Conservation (phyloP, 2,888 invertebrate species). For the Kryphioiulus occultus region DNA sequence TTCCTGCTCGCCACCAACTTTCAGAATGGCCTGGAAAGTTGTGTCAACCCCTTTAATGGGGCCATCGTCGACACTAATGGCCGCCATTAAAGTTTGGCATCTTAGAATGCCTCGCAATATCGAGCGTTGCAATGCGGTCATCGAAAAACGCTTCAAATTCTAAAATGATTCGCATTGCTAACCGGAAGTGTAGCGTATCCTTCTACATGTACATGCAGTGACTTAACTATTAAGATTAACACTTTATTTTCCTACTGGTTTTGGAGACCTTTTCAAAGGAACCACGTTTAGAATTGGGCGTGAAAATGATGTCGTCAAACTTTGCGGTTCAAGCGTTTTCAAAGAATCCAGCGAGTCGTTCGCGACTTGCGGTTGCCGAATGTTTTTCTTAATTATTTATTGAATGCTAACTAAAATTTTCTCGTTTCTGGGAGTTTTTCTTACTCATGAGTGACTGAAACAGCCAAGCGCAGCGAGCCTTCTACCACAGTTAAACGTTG, state of each 20-base stretch:
- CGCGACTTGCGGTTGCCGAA: too few species aligned
- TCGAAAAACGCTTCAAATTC: neutral
- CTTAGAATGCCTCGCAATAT: constrained; percentile 5
- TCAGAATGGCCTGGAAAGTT: neutral
- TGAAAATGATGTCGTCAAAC: too few species aligned
- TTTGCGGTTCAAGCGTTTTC: too few species aligned
- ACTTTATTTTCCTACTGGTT: neutral
- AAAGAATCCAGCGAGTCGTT: too few species aligned
- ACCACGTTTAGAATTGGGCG: neutral
- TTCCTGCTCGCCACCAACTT: neutral
- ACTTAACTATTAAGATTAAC: neutral
- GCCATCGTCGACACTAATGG: neutral
- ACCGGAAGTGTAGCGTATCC: neutral
- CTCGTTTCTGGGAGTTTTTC: too few species aligned
- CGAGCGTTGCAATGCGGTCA: neutral
- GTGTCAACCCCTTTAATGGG: neutral
- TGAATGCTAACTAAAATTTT: too few species aligned
- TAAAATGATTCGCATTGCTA: neutral
- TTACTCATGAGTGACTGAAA: too few species aligned
- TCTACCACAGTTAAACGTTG: too few species aligned
- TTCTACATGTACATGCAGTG: neutral
- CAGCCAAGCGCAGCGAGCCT: too few species aligned
- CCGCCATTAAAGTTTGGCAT: neutral
- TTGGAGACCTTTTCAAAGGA: neutral
- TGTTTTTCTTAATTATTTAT: too few species aligned